A percentile compares a stretch with the other conserved stretches of the same genome.
Conservation (phyloP, 2,113 vertebrate species). For the Prionailurus bengalensis region DNA sequence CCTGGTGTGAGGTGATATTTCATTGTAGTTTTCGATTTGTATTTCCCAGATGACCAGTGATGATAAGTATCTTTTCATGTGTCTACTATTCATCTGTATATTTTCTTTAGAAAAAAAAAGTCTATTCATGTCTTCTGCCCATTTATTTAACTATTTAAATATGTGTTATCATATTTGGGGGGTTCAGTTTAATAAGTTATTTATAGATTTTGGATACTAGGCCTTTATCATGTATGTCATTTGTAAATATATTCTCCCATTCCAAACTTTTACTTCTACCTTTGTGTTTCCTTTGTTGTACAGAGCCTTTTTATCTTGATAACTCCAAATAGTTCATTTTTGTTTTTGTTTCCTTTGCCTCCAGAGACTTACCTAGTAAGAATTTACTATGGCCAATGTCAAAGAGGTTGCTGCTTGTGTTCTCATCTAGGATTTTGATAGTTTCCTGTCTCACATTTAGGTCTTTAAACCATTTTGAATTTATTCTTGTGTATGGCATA, state of each 20-base stretch:
- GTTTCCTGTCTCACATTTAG: neutral
- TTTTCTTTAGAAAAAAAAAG: too few species aligned
- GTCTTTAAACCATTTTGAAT: neutral
- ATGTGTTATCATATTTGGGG: too few species aligned
- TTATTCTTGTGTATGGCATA: too few species aligned
- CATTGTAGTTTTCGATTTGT: neutral
- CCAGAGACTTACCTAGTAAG: neutral
- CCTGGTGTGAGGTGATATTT: neutral
- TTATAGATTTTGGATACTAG: too few species aligned
- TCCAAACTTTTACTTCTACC: neutral
- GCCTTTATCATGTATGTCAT: neutral
- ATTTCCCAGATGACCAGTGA: neutral
- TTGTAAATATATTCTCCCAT: neutral
- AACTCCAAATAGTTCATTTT: neutral
- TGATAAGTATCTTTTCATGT: too few species aligned
- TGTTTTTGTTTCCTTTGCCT: neutral
- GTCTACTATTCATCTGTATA: too few species aligned
- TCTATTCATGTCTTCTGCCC: too few species aligned
- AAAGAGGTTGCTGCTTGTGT: neutral
- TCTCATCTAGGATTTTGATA: neutral
- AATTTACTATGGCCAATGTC: neutral
- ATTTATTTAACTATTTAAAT: too few species aligned
- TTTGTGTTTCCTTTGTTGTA: neutral
- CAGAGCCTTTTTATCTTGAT: neutral
- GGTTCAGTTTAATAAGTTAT: too few species aligned